Evolutionary conservation across 2,113 vertebrate species (phyloP), one percentile per base, ranked within the genome.

Genomic region (Meriones unguiculatus): DNA sequence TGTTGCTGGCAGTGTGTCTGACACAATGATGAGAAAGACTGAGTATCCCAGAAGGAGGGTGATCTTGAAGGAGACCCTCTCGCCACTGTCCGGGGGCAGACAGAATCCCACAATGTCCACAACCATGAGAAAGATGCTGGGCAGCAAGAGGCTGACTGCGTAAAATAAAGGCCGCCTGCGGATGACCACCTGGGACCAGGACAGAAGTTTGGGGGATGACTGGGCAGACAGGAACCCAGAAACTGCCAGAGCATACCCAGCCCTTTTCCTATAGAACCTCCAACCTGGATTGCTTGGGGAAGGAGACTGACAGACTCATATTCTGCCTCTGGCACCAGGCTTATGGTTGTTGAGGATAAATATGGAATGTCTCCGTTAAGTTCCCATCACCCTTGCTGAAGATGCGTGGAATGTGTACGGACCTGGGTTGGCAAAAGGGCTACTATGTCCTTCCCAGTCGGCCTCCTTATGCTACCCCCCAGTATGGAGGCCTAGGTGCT

Each of bases 61-160:
- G 98, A 99, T 99, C 98, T 99, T 99, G 98, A 99, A 99, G 89
- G 99, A 99, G 72, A 99, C 99, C 75, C 99, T 99, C 98, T 99
- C 99, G 0, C 99, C 99, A 0, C 99, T 99, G 98, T 99, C 99
- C 0, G 99, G 99, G 2, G 99, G 99, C n/a, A 99, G 98, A 97
- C 99, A 99, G 98, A 99, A 99, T 41, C 99, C 99, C 96, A 99
- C 99, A 0, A 99, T 99, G 97, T 99, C 99, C 99, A 99, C 99
- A 78, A 99, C 97, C 99, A 99, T 99, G 95, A 99, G 97, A 97
- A 99, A 99, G 96, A 99, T 99, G 72, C 99, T 99, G 97, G 99
- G 99, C 81, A 99, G 98, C 89, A 99, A 98, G 76, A 99, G 98
- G 97, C 98, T 99, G 87, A 99, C 99, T 0, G 99, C 99, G 94